Percentiles rank a stretch among this genome's conserved stretches.
phyloP scores from a whole-genome alignment of 2,113 vertebrate species.

The Proteles cristata region DNA sequence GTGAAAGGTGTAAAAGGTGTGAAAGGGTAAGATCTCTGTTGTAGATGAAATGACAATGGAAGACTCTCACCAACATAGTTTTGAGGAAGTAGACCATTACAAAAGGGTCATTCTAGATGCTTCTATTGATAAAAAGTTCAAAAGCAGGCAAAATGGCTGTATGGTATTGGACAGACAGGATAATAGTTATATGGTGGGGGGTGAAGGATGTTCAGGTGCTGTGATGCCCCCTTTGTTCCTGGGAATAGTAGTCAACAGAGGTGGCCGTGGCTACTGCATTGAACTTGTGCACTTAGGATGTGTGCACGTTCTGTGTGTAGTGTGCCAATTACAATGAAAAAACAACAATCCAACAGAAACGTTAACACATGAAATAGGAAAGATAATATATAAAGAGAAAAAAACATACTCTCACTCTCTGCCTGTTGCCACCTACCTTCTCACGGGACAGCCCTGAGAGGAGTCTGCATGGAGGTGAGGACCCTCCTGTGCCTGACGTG shows the following conservation, averaged over 20 bases:
- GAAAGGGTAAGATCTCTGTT: not conserved
- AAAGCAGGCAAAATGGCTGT: not conserved
- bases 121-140: not conserved
- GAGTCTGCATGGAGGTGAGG: not conserved
- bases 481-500: too few species aligned
- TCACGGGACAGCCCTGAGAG: not conserved
- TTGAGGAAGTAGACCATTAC: not conserved
- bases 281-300: not conserved
- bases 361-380: not conserved
- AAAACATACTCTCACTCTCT: not conserved
- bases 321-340: not conserved
- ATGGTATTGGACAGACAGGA: not conserved
- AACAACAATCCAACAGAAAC: not conserved
- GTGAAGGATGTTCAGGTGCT: not conserved
- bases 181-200: accelerated
- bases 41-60: not conserved
- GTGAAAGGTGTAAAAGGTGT: too few species aligned
- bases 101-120: not conserved
- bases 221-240: accelerated
- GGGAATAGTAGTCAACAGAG: accelerated
- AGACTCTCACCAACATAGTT: not conserved
- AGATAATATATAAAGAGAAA: not conserved
- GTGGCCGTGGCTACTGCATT: accelerated
- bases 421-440: not conserved
- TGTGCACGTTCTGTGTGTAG: not conserved